phyloP scores from a whole-genome alignment of 2,113 vertebrate genomes.

The Rafetus swinhoei region DNA sequence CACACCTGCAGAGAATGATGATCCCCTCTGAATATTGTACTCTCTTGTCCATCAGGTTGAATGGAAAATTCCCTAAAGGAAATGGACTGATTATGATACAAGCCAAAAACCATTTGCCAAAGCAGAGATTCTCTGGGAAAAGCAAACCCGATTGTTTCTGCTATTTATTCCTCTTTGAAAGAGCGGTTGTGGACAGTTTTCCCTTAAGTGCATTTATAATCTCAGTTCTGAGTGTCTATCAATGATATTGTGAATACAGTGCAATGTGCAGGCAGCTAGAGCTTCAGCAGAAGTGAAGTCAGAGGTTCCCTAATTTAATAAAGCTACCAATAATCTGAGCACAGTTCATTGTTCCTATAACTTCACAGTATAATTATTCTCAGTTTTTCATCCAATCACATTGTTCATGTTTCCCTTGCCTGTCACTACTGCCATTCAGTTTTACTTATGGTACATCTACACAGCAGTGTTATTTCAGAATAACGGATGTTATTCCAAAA shows the following conservation, averaged over 20 bases:
- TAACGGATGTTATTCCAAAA: too few relatives aligned
- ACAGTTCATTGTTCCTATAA: background rate
- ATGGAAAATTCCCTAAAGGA: slow-evolving; percentile 35
- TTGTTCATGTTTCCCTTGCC: background rate
- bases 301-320: background rate
- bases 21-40: background rate
- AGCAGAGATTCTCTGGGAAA: background rate
- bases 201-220: background rate
- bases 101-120: slow-evolving; percentile 25
- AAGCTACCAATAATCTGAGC: background rate
- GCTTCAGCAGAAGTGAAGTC: background rate
- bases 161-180: background rate
- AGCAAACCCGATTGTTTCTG: background rate
- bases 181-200: background rate
- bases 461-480: too few relatives aligned
- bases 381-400: background rate
- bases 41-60: background rate
- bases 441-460: background rate
- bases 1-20: background rate
- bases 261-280: background rate
- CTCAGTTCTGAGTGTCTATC: background rate
- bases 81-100: background rate
- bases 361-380: background rate
- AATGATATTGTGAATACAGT: background rate
- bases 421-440: background rate